phyloP scores from a whole-genome alignment of 2,797 vertebrate genomes.

The Tadarida brasiliensis region DNA sequence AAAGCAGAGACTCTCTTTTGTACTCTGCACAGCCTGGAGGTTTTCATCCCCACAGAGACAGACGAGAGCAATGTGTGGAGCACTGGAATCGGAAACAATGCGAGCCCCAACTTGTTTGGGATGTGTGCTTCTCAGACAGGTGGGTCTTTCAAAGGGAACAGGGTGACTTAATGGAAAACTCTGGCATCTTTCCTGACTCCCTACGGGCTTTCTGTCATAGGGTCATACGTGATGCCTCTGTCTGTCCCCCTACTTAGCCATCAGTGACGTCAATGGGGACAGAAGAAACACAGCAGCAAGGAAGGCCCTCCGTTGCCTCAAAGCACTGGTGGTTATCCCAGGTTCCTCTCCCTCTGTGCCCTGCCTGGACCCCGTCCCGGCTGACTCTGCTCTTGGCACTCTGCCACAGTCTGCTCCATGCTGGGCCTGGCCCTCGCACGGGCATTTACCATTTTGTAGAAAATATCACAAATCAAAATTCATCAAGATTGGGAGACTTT shows the following conservation, averaged over 20 bases:
- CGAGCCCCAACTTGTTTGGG: background rate
- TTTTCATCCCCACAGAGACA: conserved; percentile 48
- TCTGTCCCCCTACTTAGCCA: background rate
- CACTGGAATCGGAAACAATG: background rate
- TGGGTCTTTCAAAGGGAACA: background rate
- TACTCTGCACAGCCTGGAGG: conserved; percentile 10
- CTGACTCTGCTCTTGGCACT: background rate
- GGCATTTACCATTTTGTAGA: background rate
- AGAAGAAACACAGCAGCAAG: background rate
- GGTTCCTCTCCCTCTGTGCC: background rate
- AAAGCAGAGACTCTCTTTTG: conserved; percentile 65
- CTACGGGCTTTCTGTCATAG: background rate
- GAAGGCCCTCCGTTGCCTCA: background rate
- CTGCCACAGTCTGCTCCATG: too few relatives aligned
- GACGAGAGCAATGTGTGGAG: background rate
- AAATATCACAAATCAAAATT: background rate
- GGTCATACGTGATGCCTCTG: background rate
- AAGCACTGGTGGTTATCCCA: accelerated
- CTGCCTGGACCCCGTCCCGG: background rate
- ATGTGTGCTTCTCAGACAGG: background rate
- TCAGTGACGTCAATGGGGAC: background rate
- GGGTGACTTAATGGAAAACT: background rate
- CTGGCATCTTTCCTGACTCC: background rate
- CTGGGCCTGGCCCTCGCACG: accelerated
- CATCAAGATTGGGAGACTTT: background rate